Evolutionary conservation across 1,140 invertebrate genomes (phyloP).

Genomic region (Drosophila obscura): DNA sequence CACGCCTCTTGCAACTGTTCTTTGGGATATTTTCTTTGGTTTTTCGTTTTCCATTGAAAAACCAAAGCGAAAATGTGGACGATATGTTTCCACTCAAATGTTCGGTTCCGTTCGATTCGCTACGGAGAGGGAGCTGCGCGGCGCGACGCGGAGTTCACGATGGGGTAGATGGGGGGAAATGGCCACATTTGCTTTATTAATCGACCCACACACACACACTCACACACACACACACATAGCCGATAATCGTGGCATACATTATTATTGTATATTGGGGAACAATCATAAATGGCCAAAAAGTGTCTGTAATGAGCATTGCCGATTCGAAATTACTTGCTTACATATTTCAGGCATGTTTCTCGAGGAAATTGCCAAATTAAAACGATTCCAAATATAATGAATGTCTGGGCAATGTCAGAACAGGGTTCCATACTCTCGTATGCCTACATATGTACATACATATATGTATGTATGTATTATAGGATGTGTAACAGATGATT

Average conservation of each 20-base stretch:
- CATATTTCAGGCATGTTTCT: constrained; percentile 33
- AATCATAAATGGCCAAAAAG: constrained; percentile 52
- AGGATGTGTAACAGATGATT: constrained; percentile 3
- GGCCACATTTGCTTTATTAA: constrained; percentile 75
- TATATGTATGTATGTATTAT: background rate
- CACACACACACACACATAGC: constrained; percentile 27
- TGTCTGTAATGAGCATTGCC: constrained; percentile 42
- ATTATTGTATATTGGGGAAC: constrained; percentile 19
- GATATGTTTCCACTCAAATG: constrained; percentile 58
- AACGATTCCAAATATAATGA: constrained; percentile 32
- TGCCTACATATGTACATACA: background rate
- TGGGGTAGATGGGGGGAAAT: constrained; percentile 24
- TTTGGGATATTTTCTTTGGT: constrained; percentile 25
- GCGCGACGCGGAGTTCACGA: background rate
- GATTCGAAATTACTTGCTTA: constrained; percentile 23
- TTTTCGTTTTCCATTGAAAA: constrained; percentile 68
- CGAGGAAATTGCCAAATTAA: constrained; percentile 27
- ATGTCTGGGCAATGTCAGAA: too few species aligned
- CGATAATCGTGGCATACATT: constrained; percentile 49
- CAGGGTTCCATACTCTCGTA: background rate
- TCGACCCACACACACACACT: constrained; percentile 53
- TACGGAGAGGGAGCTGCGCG: background rate
- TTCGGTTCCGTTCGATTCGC: background rate
- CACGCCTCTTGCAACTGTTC: constrained; percentile 57
- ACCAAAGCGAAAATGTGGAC: constrained; percentile 61